A percentile compares a stretch with the other conserved stretches of the same genome.
Evolutionary conservation across 2,888 invertebrate genomes (phyloP).

Genomic region (Oligia latruncula): DNA sequence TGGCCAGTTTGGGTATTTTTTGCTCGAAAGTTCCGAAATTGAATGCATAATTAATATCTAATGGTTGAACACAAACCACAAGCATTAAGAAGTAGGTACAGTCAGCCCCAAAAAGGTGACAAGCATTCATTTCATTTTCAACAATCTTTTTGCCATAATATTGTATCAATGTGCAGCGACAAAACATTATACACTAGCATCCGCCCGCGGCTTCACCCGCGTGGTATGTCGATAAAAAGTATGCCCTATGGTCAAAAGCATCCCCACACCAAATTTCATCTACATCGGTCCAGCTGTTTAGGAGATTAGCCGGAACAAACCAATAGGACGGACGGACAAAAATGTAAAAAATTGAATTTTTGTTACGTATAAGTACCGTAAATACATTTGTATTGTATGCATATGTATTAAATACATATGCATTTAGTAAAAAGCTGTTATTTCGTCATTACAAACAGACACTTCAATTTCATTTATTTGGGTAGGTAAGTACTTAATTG

Average conservation of each 20-base stretch:
- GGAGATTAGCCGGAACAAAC: not conserved
- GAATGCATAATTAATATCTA: not conserved
- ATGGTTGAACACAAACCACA: constrained; percentile 30
- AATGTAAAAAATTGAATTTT: not conserved
- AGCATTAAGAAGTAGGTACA: not conserved
- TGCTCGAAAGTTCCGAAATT: not conserved
- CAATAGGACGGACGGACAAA: not conserved
- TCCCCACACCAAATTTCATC: not conserved
- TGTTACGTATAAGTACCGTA: not conserved
- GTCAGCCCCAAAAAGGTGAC: not conserved
- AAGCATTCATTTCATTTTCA: not conserved
- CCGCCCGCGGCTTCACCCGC: not conserved
- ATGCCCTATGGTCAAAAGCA: not conserved
- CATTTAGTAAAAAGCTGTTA: not conserved
- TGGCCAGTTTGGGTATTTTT: constrained; percentile 4
- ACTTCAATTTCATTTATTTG: not conserved
- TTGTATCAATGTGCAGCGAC: too few relatives aligned
- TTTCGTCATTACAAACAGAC: not conserved
- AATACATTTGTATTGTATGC: not conserved
- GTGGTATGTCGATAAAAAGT: not conserved
- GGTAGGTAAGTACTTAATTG: not conserved
- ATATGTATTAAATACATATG: too few relatives aligned
- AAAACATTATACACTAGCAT: not conserved
- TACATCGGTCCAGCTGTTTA: not conserved
- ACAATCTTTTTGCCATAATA: not conserved